A percentile compares a stretch with the other conserved stretches of the same genome.
Conservation (phyloP, 2,888 invertebrate species). For the Synanthedon tipuliformis region DNA sequence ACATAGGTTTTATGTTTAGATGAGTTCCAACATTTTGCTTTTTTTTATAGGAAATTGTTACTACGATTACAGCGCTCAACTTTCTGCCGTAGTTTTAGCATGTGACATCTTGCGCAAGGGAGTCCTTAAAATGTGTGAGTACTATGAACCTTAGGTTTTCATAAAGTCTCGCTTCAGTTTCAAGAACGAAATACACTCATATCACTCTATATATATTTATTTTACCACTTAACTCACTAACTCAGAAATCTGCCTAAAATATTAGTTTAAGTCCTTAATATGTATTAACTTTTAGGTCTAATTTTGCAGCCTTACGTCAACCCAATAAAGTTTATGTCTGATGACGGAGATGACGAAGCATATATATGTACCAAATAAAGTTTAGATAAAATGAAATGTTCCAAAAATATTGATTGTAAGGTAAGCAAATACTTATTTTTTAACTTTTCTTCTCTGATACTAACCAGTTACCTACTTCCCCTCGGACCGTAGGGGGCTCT, state of each 20-base stretch:
- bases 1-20: too few relatives aligned
- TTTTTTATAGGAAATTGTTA: constrained; percentile 48
- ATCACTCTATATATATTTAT: too few relatives aligned
- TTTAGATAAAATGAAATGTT: background rate
- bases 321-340: constrained; percentile 31
- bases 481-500: too few relatives aligned
- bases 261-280: background rate
- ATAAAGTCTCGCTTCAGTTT: too few relatives aligned
- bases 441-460: too few relatives aligned
- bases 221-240: too few relatives aligned
- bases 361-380: constrained; percentile 25
- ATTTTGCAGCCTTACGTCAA: constrained; percentile 65
- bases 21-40: background rate
- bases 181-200: too few relatives aligned
- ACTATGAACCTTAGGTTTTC: background rate
- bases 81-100: constrained; percentile 48
- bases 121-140: constrained; percentile 53
- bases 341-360: constrained; percentile 7
- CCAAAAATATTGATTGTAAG: constrained; percentile 5
- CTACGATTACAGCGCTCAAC: constrained; percentile 51
- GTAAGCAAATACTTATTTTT: too few relatives aligned
- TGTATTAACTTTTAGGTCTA: constrained; percentile 55
- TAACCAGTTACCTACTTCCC: too few relatives aligned
- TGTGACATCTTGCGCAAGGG: constrained; percentile 52
- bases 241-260: too few relatives aligned